Conservation (phyloP, 92 coral and sea anemone species). For the Epizoanthus ramosus region DNA sequence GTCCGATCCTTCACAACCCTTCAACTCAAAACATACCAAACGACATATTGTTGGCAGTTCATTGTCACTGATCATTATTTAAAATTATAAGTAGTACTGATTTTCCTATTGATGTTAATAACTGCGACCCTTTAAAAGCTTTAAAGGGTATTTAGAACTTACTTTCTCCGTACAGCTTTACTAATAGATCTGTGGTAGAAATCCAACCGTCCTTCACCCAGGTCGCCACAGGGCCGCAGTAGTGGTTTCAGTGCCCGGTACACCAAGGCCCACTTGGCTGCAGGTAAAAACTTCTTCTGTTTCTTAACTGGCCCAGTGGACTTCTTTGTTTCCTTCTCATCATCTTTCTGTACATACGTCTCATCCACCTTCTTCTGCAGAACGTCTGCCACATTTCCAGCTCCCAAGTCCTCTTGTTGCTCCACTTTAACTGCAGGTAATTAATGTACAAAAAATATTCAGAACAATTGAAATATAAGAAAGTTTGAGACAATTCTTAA, state of each 20-base stretch:
- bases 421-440: constrained; percentile 24
- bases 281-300: constrained; percentile 79
- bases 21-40: too few relatives aligned
- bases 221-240: constrained; percentile 98
- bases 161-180: constrained; percentile 97
- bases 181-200: constrained; percentile 98
- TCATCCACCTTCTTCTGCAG: constrained; percentile 94
- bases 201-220: constrained; percentile 98
- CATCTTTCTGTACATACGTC: constrained; percentile 72
- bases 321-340: constrained; percentile 30
- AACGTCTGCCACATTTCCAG: constrained; percentile 75
- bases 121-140: too few relatives aligned
- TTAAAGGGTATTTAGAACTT: constrained; percentile 24
- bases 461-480: not conserved
- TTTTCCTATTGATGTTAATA: too few relatives aligned
- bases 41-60: too few relatives aligned
- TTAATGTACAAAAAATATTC: constrained; percentile 14
- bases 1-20: too few relatives aligned
- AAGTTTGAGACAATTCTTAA: not conserved
- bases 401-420: constrained; percentile 3
- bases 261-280: constrained; percentile 98
- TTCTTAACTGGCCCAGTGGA: constrained; percentile 37
- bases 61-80: too few relatives aligned
- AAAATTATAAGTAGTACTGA: too few relatives aligned
- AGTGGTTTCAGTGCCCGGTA: constrained; percentile 98